Conservation (phyloP, 2,113 vertebrate genomes). For the Anolis sagrei region DNA sequence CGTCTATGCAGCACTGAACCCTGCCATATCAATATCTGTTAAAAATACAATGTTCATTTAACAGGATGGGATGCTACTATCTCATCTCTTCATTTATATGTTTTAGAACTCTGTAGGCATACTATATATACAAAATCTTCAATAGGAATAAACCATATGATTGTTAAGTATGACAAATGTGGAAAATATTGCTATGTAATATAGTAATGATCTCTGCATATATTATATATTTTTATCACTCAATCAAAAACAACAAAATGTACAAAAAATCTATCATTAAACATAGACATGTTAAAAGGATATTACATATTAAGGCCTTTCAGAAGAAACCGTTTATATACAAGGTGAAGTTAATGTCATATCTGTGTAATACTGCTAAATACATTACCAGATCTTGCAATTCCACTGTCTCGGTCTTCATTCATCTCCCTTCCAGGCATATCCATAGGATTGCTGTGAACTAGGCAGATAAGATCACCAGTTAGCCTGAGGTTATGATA, state of each 20-base stretch:
- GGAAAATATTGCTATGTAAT: background rate
- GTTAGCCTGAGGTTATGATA: conserved; percentile 67
- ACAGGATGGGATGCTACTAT: background rate
- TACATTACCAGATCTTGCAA: conserved; percentile 92
- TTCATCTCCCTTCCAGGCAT: conserved; percentile 93
- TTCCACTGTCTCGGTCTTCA: conserved; percentile 96
- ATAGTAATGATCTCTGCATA: background rate
- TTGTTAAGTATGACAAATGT: background rate
- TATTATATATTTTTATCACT: background rate
- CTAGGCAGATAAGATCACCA: conserved; percentile 77
- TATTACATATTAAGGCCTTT: background rate
- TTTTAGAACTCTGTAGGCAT: background rate
- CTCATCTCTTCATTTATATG: background rate
- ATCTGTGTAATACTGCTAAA: conserved; percentile 31
- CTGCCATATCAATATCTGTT: background rate
- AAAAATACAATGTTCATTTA: background rate
- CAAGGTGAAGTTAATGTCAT: background rate
- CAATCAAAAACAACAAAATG: conserved; percentile 17
- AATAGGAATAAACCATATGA: background rate
- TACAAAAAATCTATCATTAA: background rate
- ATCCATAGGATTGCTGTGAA: conserved; percentile 99
- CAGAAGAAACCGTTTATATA: background rate
- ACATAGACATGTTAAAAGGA: background rate
- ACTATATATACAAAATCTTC: background rate
- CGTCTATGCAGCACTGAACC: background rate